Evolutionary conservation across 64 coral and sea anemone species (phyloP).

Genomic region (Montipora foliosa): DNA sequence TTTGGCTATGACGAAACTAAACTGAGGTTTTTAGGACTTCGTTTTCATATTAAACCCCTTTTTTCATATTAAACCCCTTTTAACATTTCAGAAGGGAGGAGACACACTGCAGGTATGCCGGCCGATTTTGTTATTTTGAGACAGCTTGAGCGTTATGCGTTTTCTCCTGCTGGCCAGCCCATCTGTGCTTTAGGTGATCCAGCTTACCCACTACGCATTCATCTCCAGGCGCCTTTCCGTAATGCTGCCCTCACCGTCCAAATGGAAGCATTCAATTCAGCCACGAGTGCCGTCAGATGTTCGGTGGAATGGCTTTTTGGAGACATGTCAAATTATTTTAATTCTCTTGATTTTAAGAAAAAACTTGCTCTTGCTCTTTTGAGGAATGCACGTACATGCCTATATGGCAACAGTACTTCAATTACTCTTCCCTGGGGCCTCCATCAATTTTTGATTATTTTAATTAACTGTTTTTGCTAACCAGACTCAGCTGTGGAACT

Average conservation of each 20-base stretch:
- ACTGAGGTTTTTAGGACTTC: background rate
- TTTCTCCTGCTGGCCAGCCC: background rate
- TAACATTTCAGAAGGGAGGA: background rate
- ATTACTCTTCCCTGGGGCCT: too few relatives aligned
- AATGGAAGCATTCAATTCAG: conserved; percentile 12
- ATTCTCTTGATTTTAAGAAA: too few relatives aligned
- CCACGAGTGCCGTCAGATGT: background rate
- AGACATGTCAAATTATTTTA: too few relatives aligned
- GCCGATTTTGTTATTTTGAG: background rate
- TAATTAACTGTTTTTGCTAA: too few relatives aligned
- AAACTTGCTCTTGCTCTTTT: too few relatives aligned
- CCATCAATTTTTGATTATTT: too few relatives aligned
- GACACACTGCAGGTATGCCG: background rate
- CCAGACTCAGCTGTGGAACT: too few relatives aligned
- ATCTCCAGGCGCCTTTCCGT: background rate
- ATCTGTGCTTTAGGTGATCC: background rate
- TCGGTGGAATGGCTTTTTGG: background rate
- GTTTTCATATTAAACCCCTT: background rate
- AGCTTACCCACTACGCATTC: background rate
- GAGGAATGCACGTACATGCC: too few relatives aligned
- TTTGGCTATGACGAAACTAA: background rate
- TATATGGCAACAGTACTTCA: too few relatives aligned
- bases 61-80: background rate
- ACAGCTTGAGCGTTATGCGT: background rate
- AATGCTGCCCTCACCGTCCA: conserved; percentile 1